phyloP scores from a whole-genome alignment of 2,113 vertebrate genomes.

The Micronisus gabar region DNA sequence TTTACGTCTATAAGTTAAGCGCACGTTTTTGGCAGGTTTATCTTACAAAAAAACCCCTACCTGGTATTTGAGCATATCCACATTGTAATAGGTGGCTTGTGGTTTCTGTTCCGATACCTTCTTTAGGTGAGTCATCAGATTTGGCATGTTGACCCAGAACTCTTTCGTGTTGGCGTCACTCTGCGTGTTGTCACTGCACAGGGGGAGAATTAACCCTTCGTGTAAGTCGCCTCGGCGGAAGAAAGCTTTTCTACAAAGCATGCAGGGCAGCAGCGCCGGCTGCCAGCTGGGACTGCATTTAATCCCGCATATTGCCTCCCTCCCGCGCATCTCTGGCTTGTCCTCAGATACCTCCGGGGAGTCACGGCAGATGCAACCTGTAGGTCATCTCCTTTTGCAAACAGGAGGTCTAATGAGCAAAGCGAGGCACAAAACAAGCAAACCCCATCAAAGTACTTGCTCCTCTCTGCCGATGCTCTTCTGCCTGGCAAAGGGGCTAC shows the following conservation, averaged over 20 bases:
- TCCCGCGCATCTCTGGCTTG: accelerated
- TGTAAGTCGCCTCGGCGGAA: accelerated
- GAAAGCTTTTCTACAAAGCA: not conserved
- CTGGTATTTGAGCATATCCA: constrained; percentile 99
- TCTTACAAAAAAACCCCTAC: constrained; percentile 54
- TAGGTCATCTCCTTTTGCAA: not conserved
- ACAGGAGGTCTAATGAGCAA: not conserved
- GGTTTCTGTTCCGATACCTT: constrained; percentile 97
- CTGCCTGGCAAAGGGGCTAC: not conserved
- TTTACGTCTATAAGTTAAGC: not conserved
- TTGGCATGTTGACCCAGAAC: constrained; percentile 99
- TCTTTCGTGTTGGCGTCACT: constrained; percentile 82
- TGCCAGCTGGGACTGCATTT: not conserved
- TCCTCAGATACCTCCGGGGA: not conserved
- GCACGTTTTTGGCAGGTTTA: not conserved
- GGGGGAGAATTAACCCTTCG: not conserved
- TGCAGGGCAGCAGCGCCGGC: not conserved
- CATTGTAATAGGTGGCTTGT: constrained; percentile 97
- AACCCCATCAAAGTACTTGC: not conserved
- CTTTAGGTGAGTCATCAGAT: constrained; percentile 93
- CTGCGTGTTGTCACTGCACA: constrained; percentile 82
- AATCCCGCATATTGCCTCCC: not conserved
- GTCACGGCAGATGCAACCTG: not conserved
- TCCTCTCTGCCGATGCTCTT: not conserved
- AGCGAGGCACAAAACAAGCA: not conserved